Percentiles rank a stretch among this genome's conserved stretches.
Conservation (phyloP, 1,140 invertebrate species). For the Drosophila simulans region DNA sequence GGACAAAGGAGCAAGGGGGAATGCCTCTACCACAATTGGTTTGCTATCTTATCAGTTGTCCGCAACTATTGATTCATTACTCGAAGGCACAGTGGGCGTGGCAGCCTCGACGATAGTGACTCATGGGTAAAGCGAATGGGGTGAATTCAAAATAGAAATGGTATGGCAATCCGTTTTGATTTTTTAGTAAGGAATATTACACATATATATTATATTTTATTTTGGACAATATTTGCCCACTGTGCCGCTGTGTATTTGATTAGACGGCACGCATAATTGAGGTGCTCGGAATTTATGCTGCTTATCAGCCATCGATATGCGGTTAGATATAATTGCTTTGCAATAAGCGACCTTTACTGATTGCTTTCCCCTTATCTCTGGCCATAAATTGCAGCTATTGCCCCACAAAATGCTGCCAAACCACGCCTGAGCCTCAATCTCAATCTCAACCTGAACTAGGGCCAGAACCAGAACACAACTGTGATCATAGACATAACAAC, state of each 20-base stretch:
- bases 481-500: constrained; percentile 76
- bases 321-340: constrained; percentile 31
- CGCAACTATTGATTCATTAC: constrained; percentile 61
- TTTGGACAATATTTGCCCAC: not conserved
- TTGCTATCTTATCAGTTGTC: constrained; percentile 66
- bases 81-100: constrained; percentile 27
- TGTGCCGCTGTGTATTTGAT: constrained; percentile 7
- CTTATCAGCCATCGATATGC: constrained; percentile 45
- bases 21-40: not conserved
- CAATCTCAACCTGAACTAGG: constrained; percentile 34
- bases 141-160: constrained; percentile 1
- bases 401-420: constrained; percentile 76
- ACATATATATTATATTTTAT: not conserved
- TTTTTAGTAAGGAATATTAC: no score
- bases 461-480: constrained; percentile 58
- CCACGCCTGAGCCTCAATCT: constrained; percentile 65
- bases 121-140: constrained; percentile 2
- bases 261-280: constrained; percentile 35
- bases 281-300: constrained; percentile 41
- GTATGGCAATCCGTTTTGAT: no score
- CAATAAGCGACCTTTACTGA: constrained; percentile 19
- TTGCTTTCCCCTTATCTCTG: not conserved
- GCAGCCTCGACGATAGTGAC: not conserved
- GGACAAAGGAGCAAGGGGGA: not conserved
- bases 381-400: constrained; percentile 57